Base-by-base conservation (phyloP, 2,797 vertebrate genomes). In the Chrosomus eos region DNA sequence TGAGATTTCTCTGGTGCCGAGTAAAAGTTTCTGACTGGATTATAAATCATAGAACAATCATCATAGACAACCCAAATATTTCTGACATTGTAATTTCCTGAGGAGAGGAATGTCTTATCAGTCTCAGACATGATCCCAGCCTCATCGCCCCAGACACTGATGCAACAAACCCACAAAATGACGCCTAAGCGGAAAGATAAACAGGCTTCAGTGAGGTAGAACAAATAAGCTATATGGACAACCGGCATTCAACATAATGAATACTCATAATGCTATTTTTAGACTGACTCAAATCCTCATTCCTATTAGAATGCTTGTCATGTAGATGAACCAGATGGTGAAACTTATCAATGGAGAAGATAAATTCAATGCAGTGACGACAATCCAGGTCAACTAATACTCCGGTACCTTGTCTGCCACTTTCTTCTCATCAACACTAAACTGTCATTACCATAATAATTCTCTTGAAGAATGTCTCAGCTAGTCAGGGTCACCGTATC, bases 11-110 rank as follows among this genome's bases (percentile, higher is more conserved):
- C 60, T 83, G 60, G 33, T 36, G 21, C 45, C 31, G 18, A 43
- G 60, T 74, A 53, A 76, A 83, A 31, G 23, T 55, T 76, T 76
- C 45, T 55, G 73, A 31, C 73, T 68, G 53, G 38, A 53, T 71
- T 84, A 84, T 84, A 83, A 83, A 77, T 83, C 73, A 83, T 77
- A 48, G 8, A 83, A 55, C 62, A 43, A 77, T 77, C 62, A 76
- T 76, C 62, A 67, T 48, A 77, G 33, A 75, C 81, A 83, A 53
- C 45, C 48, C 73, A 83, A 84, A 70, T 38, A 77, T 78, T 70
- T 78, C 75, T 71, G 66, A 71, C 67, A 60, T 80, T 73, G 55
- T 85, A 82, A 82, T 82, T 86, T 86, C 74, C 85, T 77, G 85
- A 60, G 28, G 26, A 86, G 51, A 71, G 38, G 43, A 77, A 64